These are phyloP conservation scores for Taeniopygia guttata DNA, from an alignment of 2,797 vertebrate genomes.

Conservation along the genomic window DNA sequence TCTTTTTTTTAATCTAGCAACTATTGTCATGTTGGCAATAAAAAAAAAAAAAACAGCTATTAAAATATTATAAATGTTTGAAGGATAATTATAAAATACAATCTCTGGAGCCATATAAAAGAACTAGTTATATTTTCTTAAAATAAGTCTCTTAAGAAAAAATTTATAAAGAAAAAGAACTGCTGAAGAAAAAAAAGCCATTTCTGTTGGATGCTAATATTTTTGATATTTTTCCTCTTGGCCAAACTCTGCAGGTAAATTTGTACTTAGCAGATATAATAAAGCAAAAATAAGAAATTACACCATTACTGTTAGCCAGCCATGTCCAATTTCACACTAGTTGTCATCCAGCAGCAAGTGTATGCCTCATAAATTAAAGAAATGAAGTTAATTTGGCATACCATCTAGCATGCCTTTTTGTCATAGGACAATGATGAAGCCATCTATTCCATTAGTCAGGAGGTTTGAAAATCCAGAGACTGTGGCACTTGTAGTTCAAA, in stretches of 20 bases:
- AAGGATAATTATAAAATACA: conserved; percentile 36
- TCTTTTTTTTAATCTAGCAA: conserved; percentile 34
- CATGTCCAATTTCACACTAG: background rate
- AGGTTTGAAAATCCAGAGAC: background rate
- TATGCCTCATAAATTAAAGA: background rate
- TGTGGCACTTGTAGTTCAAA: background rate
- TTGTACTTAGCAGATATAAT: conserved; percentile 9
- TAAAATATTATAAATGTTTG: conserved; percentile 53
- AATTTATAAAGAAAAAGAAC: background rate
- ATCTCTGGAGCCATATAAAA: conserved; percentile 1
- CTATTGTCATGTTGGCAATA: conserved; percentile 16
- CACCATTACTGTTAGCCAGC: conserved; percentile 2
- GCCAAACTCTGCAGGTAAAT: conserved; percentile 20
- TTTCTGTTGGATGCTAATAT: background rate
- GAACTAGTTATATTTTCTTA: conserved; percentile 12
- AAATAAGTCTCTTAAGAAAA: background rate
- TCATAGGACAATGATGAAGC: background rate
- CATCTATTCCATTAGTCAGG: background rate
- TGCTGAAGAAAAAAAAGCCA: background rate
- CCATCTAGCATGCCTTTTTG: background rate
- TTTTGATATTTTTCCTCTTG: background rate
- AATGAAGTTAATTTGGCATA: background rate
- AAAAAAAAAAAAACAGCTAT: conserved; percentile 8
- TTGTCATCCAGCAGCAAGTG: background rate
- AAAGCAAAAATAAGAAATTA: conserved; percentile 27